A percentile compares a stretch with the other conserved stretches of the same genome.
These are phyloP conservation scores for Strix aluco DNA, from an alignment of 2,113 vertebrate species.

Conservation along the genomic window DNA sequence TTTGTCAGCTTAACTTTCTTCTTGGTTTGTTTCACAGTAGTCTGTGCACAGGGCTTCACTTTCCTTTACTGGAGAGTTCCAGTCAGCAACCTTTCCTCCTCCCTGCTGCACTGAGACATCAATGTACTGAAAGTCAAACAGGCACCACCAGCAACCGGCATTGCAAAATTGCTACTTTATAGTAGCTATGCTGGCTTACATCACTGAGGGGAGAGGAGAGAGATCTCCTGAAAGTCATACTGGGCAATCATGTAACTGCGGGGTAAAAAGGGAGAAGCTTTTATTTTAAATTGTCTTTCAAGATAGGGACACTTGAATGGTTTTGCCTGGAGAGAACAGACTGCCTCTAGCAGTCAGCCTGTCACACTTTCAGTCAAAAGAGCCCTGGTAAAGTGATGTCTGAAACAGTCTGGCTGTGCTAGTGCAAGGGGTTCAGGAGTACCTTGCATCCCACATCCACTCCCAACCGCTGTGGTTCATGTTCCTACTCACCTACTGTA, in stretches of 20 bases:
- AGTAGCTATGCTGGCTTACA: not conserved
- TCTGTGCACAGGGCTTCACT: not conserved
- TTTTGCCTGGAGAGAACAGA: not conserved
- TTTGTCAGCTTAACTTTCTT: not conserved
- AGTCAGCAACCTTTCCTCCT: not conserved
- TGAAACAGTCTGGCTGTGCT: not conserved
- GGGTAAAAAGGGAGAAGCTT: not conserved
- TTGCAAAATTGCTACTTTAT: not conserved
- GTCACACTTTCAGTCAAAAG: accelerated
- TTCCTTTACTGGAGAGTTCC: not conserved
- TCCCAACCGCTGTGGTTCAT: not conserved
- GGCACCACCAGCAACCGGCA: not conserved
- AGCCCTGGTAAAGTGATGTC: not conserved
- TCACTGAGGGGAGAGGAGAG: not conserved
- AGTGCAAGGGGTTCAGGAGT: not conserved
- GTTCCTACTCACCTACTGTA: not conserved
- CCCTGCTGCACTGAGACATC: not conserved
- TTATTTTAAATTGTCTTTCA: not conserved
- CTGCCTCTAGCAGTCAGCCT: not conserved
- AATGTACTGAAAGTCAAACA: not conserved
- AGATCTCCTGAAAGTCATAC: not conserved
- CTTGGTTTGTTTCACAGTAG: not conserved
- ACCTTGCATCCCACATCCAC: not conserved
- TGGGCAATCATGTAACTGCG: not conserved
- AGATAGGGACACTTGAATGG: not conserved